Evolutionary conservation across 2,113 vertebrate species (phyloP).

Genomic region (Channa argus): DNA sequence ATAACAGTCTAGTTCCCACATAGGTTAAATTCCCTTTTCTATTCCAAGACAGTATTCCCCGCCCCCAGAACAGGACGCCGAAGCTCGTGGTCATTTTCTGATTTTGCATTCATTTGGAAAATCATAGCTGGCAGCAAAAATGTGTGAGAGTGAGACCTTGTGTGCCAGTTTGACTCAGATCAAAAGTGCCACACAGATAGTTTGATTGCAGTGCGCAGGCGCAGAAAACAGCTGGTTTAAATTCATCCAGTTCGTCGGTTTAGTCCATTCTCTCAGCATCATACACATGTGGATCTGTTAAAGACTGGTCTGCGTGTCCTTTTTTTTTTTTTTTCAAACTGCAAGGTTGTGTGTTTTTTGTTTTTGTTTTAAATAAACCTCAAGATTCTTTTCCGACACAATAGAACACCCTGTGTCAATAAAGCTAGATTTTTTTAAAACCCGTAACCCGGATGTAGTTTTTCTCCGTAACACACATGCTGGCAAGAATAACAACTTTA

Average conservation of each 20-base stretch:
- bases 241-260: too few relatives aligned
- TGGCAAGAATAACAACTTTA: neutral
- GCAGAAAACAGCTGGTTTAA: neutral
- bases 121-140: neutral
- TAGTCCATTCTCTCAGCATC: too few relatives aligned
- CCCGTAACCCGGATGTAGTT: constrained; percentile 38
- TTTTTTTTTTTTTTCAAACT: too few relatives aligned
- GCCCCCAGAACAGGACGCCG: too few relatives aligned
- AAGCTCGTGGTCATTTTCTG: too few relatives aligned
- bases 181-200: constrained; percentile 32
- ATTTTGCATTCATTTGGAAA: too few relatives aligned
- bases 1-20: too few relatives aligned
- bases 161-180: neutral
- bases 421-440: accelerated
- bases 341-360: too few relatives aligned
- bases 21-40: too few relatives aligned
- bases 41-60: too few relatives aligned
- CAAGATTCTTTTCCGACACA: constrained; percentile 1
- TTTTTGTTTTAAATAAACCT: neutral
- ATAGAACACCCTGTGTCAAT: constrained; percentile 43
- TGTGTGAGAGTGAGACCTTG: constrained; percentile 22
- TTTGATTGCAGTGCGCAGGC: constrained; percentile 19
- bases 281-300: too few relatives aligned
- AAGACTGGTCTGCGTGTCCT: neutral
- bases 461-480: neutral